These are phyloP conservation scores for Campylomormyrus tamandua DNA, from an alignment of 2,113 vertebrate genomes.

Conservation along the genomic window DNA sequence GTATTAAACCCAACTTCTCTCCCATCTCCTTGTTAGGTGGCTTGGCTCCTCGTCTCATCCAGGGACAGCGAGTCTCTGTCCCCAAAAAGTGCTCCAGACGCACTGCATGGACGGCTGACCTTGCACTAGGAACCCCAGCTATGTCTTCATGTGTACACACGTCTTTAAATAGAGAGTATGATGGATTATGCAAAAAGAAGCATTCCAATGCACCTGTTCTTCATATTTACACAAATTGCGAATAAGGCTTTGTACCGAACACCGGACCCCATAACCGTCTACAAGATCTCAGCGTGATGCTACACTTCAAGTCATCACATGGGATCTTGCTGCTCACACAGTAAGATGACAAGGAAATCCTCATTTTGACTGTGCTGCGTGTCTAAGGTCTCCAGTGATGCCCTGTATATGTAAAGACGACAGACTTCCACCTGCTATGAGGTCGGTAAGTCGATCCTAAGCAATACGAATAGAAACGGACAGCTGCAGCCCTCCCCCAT, in stretches of 20 bases:
- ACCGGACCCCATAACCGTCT: background rate
- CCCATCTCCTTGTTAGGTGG: background rate
- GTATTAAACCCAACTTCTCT: background rate
- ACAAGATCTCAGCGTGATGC: background rate
- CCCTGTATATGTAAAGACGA: background rate
- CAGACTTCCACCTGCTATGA: background rate
- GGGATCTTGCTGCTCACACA: background rate
- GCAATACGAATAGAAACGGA: background rate
- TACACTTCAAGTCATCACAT: background rate
- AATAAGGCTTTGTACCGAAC: background rate
- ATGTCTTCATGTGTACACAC: background rate
- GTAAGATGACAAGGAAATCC: background rate
- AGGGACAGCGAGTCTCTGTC: background rate
- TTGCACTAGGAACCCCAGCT: background rate
- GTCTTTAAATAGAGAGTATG: background rate
- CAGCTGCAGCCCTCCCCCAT: background rate
- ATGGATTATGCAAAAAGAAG: background rate
- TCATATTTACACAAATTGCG: background rate
- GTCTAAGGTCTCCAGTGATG: background rate
- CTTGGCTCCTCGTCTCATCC: background rate
- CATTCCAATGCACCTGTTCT: background rate
- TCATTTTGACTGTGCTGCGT: background rate
- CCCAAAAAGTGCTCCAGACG: background rate
- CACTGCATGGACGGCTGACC: background rate
- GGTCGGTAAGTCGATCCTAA: background rate